Evolutionary conservation across 2,888 invertebrate genomes (phyloP).

Genomic region (Melieria omissa): DNA sequence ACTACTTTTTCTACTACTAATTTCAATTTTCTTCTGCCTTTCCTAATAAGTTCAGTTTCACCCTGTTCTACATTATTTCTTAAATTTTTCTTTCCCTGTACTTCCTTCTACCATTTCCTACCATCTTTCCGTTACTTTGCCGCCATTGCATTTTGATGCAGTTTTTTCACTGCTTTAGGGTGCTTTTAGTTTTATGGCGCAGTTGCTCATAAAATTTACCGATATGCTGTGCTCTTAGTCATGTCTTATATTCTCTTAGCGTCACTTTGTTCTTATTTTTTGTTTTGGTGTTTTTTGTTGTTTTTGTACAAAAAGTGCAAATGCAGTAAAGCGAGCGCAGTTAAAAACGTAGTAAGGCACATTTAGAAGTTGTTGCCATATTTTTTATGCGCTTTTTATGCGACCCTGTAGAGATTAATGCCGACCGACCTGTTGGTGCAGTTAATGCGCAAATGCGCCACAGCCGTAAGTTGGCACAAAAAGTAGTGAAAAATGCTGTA

Average conservation of each 20-base stretch:
- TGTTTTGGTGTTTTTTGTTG: background rate
- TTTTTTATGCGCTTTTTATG: conserved; percentile 9
- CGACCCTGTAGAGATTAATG: background rate
- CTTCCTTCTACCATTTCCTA: too few relatives aligned
- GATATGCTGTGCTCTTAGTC: conserved; percentile 46
- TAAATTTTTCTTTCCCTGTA: too few relatives aligned
- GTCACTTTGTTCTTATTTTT: conserved; percentile 34
- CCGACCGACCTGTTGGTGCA: background rate
- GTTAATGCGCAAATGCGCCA: too few relatives aligned
- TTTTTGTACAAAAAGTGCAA: conserved; percentile 45
- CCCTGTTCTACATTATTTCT: too few relatives aligned
- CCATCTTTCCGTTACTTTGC: too few relatives aligned
- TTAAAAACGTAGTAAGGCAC: background rate
- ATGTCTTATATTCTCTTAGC: background rate
- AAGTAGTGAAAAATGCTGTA: too few relatives aligned
- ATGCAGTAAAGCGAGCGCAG: background rate
- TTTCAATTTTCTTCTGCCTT: too few relatives aligned
- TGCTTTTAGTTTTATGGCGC: conserved; percentile 12
- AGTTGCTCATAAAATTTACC: conserved; percentile 36
- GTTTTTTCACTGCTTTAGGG: background rate
- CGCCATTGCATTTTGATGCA: too few relatives aligned
- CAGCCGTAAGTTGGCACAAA: too few relatives aligned
- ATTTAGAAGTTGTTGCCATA: conserved; percentile 26
- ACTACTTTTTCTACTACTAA: too few relatives aligned
- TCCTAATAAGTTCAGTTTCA: too few relatives aligned